Base-by-base conservation (phyloP, 2,888 invertebrate genomes). In the Carabus problematicus region DNA sequence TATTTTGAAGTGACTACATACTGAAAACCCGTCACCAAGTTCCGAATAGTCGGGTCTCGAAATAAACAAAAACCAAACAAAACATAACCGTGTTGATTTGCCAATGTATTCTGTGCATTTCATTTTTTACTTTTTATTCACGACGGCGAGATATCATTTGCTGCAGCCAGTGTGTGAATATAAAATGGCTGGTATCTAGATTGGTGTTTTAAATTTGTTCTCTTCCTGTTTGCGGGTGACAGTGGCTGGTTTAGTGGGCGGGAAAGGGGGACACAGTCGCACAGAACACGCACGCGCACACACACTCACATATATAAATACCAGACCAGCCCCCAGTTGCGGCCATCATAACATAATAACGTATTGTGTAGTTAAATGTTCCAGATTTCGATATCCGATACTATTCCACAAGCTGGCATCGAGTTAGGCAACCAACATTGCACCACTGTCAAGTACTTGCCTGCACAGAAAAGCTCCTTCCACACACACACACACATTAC, bases 11-110 rank as follows among this genome's bases (percentile, higher is more conserved):
- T 7, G 19, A 2, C 19, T 52, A 41, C 14, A 47, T 63, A 52
- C 52, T 54, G 14, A 63, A 54, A 64, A 64, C 64, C 64, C 64
- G 64, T 16, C 14, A 56, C 64, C 64, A 64, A 43, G 64, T 64
- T 64, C 55, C 45, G 55, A 56, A 56, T 64, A 56, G 64, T 43
- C 45, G 64, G 55, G 64, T 64, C 54, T 18, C 42, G 45, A 55
- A 64, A 39, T 56, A 56, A 56, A 56, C 1, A 18, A 29, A 56
- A 11, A 49, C 12, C 42, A 42, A 55, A 8, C 42, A 55, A n/a
- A 64, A 64, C 42, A 9, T 9, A 40, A 52, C 39, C 16, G 63
- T 45, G 55, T 42, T 42, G 64, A 41, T 29, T 29, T 29, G 29
- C 29, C 29, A 29, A 29, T 29, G 29, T 29, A 6, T 29, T 29